Evolutionary conservation across 2,797 vertebrate species (phyloP), one percentile per base, ranked within the genome.

Genomic region (Brachymystax lenok): DNA sequence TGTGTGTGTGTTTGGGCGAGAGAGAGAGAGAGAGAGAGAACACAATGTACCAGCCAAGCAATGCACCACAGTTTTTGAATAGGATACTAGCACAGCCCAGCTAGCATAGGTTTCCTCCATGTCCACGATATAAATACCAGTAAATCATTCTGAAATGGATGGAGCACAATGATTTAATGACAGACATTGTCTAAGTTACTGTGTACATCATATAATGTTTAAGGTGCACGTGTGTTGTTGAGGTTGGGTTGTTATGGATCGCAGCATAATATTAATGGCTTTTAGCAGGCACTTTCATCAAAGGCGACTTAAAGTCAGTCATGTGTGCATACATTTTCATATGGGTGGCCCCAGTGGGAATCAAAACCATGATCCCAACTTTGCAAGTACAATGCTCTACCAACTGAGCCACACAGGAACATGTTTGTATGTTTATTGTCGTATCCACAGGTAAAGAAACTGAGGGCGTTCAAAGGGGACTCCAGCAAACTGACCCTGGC

Each of bases 401-500:
- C 40, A 46, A 13, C 40, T 12, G 40, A 46, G 40, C 40, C 40
- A 46, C 40, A 46, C 8, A 46, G 40, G 40, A 46, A 46, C 40
- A 12, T 3, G 10, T 46, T 46, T 10, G 1, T 24, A 21, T 63
- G 21, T 63, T 63, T 63, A 24, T 19, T n/a, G 5, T 86, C 59
- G 68, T 14, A 35, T 73, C 69, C 69, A 75, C 86, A 99, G 98
- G 92, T 97, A 83, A 98, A 97, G 93, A 98, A 96, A 89, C 93
- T 99, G 61, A 94, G 93, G 92, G 90, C 95, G 17, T 99, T 97
- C 92, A 96, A 92, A 92, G 98, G 96, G 51, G 96, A 99, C 80
- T 89, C 95, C 74, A 94, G 94, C 92, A 99, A 97, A 93, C 94
- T 99, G 90, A 96, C 97, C 63, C 95, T 98, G 91, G 97, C 96